A percentile compares a stretch with the other conserved stretches of the same genome.
These are phyloP conservation scores for Callospermophilus lateralis DNA, from an alignment of 2,113 vertebrate genomes.

Conservation along the genomic window DNA sequence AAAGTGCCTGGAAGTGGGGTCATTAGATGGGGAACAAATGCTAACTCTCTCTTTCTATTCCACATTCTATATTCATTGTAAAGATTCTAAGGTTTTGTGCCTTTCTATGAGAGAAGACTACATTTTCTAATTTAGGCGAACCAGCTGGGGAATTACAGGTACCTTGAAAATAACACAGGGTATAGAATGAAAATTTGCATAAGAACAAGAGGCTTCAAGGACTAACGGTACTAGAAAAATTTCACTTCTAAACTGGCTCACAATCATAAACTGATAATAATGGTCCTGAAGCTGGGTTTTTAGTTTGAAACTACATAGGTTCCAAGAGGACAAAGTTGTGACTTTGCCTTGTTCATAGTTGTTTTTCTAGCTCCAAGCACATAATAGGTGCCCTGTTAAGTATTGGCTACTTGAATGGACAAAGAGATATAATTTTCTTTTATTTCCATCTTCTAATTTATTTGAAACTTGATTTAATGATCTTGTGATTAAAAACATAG, in stretches of 20 bases:
- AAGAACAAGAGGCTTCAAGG: neutral
- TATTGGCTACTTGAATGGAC: neutral
- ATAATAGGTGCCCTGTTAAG: slow-evolving; percentile 19
- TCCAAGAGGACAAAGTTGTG: neutral
- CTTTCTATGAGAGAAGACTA: slow-evolving; percentile 59
- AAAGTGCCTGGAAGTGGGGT: neutral
- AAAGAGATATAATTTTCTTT: neutral
- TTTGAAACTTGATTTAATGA: neutral
- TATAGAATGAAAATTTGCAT: slow-evolving; percentile 46
- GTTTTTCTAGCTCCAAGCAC: neutral
- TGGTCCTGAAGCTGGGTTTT: neutral
- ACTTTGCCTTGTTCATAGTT: neutral
- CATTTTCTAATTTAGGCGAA: slow-evolving; percentile 70
- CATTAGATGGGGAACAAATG: neutral
- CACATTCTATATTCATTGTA: neutral
- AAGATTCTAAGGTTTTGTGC: slow-evolving; percentile 51
- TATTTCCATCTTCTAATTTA: slow-evolving; percentile 19
- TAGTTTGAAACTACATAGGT: slow-evolving; percentile 15
- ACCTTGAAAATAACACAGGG: slow-evolving; percentile 59
- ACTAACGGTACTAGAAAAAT: slow-evolving; percentile 22
- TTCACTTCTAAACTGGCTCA: neutral
- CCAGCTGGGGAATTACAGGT: slow-evolving; percentile 47
- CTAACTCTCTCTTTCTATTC: neutral
- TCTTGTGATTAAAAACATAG: neutral
- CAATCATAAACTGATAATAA: neutral